Conservation (phyloP, 2,797 vertebrate species). For the Passerculus sandwichensis region DNA sequence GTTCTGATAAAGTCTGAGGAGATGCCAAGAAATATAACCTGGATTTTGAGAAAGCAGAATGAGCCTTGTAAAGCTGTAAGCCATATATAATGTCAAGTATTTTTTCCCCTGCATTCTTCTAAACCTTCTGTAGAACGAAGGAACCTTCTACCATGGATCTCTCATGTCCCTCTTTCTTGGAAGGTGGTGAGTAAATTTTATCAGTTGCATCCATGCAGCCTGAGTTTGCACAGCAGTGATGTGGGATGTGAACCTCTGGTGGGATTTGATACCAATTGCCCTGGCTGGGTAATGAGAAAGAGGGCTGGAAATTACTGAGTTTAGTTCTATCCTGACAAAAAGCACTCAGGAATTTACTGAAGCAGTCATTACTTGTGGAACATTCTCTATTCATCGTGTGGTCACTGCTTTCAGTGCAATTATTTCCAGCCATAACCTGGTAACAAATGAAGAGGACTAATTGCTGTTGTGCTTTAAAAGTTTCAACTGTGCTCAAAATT, state of each 20-base stretch:
- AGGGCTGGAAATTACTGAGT: neutral
- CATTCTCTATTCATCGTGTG: neutral
- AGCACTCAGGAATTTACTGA: neutral
- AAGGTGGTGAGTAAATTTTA: neutral
- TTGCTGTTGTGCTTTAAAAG: neutral
- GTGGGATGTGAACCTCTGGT: neutral
- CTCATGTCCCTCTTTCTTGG: neutral
- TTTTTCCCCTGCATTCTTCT: neutral
- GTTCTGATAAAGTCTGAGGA: neutral
- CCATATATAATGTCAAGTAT: neutral
- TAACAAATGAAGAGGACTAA: neutral
- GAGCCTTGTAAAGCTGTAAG: accelerated
- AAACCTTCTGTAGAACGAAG: neutral
- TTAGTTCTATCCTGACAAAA: neutral
- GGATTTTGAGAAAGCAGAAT: neutral
- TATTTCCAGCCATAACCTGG: neutral
- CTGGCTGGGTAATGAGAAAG: neutral
- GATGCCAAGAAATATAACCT: neutral
- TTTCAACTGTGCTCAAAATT: neutral
- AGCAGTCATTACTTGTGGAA: neutral
- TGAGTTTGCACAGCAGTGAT: neutral
- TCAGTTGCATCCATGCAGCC: neutral
- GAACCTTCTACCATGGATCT: neutral
- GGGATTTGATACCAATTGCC: neutral
- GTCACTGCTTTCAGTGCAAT: neutral